Percentiles rank a stretch among this genome's conserved stretches.
These are phyloP conservation scores for Mactra quadrangularis DNA, from an alignment of 1,140 invertebrate species.

Conservation along the genomic window DNA sequence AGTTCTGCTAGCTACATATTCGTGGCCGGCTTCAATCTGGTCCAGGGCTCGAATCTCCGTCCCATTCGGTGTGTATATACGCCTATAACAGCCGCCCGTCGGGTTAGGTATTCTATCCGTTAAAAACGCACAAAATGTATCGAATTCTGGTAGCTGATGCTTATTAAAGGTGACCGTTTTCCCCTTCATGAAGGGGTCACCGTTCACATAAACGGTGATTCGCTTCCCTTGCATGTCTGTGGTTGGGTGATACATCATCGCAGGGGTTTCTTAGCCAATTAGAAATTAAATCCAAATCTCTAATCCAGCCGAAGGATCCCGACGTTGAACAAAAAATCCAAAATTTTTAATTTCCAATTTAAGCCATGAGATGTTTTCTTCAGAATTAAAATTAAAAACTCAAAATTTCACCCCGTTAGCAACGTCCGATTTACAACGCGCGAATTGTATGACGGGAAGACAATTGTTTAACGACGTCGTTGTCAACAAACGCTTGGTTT, in stretches of 20 bases:
- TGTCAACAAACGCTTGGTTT: constrained; percentile 59
- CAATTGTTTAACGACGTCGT: constrained; percentile 46
- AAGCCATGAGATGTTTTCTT: background rate
- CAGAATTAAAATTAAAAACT: no score
- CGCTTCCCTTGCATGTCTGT: constrained; percentile 30
- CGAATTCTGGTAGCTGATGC: constrained; percentile 38
- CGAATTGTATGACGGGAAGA: constrained; percentile 47
- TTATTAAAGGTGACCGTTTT: constrained; percentile 39
- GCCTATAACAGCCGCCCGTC: constrained; percentile 33
- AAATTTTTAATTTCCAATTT: background rate
- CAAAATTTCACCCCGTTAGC: no score
- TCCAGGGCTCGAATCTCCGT: constrained; percentile 34
- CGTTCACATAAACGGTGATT: constrained; percentile 39
- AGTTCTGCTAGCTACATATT: constrained; percentile 16
- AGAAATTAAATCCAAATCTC: no score
- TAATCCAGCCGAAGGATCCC: no score
- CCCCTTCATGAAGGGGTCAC: constrained; percentile 33
- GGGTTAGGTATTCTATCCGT: constrained; percentile 18
- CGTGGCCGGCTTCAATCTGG: constrained; percentile 40
- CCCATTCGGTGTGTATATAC: constrained; percentile 42
- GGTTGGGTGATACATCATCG: no score
- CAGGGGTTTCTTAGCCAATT: no score
- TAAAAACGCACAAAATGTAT: constrained; percentile 24
- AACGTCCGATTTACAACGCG: background rate
- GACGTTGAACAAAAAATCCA: no score